phyloP scores from a whole-genome alignment of 1,140 invertebrate genomes.

The Rhizoglyphus robini region DNA sequence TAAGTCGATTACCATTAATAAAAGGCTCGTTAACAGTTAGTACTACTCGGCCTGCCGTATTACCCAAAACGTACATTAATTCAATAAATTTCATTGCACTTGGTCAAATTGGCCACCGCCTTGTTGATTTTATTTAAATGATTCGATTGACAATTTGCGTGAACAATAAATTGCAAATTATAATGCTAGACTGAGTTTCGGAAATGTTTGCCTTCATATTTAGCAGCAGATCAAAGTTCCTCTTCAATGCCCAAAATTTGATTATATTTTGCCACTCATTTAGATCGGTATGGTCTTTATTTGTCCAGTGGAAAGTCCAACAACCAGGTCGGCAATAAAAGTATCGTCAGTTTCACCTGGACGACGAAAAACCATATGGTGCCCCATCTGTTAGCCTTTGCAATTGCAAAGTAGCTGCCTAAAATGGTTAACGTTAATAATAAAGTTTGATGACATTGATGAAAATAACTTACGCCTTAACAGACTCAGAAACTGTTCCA shows the following conservation, averaged over 20 bases:
- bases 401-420: constrained; percentile 70
- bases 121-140: too few relatives aligned
- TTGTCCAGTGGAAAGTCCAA: constrained; percentile 90
- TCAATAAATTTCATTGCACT: too few relatives aligned
- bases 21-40: too few relatives aligned
- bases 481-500: constrained; percentile 91
- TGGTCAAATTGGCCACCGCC: too few relatives aligned
- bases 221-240: constrained; percentile 74
- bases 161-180: too few relatives aligned
- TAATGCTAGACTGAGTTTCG: constrained; percentile 54
- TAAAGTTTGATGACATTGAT: too few relatives aligned
- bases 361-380: constrained; percentile 93
- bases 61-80: too few relatives aligned
- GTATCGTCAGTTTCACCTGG: constrained; percentile 98
- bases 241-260: constrained; percentile 97
- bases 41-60: too few relatives aligned
- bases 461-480: constrained; percentile 51
- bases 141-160: too few relatives aligned
- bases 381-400: constrained; percentile 89
- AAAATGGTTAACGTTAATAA: constrained; percentile 11
- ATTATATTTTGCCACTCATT: constrained; percentile 96
- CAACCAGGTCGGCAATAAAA: constrained; percentile 95
- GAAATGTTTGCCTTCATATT: constrained; percentile 90
- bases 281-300: constrained; percentile 98
- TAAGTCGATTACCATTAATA: too few relatives aligned